A percentile compares a stretch with the other conserved stretches of the same genome.
Evolutionary conservation across 2,797 vertebrate species (phyloP).

Genomic region (Alauda arvensis): DNA sequence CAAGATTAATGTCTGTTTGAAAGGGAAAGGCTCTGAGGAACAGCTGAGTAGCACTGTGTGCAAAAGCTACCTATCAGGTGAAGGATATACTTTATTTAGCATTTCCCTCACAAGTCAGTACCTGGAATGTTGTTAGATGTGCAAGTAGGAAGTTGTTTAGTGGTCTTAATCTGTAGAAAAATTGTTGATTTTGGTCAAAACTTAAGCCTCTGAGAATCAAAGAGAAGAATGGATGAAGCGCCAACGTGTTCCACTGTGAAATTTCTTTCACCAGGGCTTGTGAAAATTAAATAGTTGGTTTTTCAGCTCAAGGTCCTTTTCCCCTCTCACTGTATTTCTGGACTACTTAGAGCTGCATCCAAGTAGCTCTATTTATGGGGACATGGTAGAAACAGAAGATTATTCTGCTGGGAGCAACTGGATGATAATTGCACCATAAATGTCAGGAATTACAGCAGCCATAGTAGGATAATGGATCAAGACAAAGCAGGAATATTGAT

Average conservation of each 20-base stretch:
- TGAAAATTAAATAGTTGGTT: background rate
- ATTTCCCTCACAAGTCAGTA: background rate
- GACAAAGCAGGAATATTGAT: background rate
- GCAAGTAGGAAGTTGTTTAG: background rate
- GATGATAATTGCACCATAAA: background rate
- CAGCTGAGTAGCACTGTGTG: background rate
- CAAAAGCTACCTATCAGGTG: background rate
- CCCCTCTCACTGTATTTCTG: background rate
- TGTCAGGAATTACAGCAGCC: background rate
- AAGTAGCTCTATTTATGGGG: background rate
- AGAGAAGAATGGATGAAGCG: background rate
- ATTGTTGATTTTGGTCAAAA: background rate
- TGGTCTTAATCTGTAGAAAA: background rate
- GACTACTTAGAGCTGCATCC: background rate
- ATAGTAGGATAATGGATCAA: background rate
- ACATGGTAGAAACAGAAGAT: background rate
- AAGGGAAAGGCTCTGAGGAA: background rate
- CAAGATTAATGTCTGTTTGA: background rate
- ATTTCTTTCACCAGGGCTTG: background rate
- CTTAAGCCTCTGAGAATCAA: background rate
- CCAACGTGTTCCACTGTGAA: background rate
- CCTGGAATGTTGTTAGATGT: background rate
- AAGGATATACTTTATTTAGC: background rate
- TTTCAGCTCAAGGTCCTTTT: background rate
- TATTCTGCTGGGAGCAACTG: background rate